Base-by-base conservation (phyloP, 1,140 invertebrate species). In the Drosophila subpulchrella region DNA sequence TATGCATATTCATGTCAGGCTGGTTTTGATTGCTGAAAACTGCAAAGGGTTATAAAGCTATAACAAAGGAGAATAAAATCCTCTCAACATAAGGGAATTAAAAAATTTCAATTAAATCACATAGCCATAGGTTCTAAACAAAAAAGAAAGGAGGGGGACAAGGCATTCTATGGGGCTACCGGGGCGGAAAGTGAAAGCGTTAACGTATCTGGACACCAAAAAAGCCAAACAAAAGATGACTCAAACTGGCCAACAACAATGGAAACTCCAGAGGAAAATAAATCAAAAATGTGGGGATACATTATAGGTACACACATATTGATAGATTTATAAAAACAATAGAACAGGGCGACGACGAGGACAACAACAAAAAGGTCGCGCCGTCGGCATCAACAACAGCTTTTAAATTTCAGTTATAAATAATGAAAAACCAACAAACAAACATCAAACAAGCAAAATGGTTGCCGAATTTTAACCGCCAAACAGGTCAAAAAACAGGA, bases 361-460 rank as follows among this genome's bases (percentile, higher is more conserved):
- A 30, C 59, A 41, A 41, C 46, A 65, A 58, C 48, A 56, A 51
- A 51, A 32, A 13, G 48, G 32, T 17, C 27, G 59, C 24, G 54
- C 36, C 53, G 54, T 56, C 42, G 53, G 56, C 36, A 39, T 34
- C 36, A 55, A 38, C 36, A 66, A 32, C 11, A 42, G 51, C 27
- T 42, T 50, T 67, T 24, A 71, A 67, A 36, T 50, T 76, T 53
- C 38, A 32, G 27, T 74, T 66, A 44, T 65, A 58, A 75, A 68
- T 67, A 81, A 81, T 66, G 74, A 55, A 82, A 78, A 61, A 74
- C 39, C 58, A 63, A 82, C 61, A 81, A 74, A 51, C 71, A 71
- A 72, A 66, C 61, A 46, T 47, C 48, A 56, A 71, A 48, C 59
- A 59, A 55, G n/a, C 36, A 61, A 59, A 75, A 47, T 50, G 59